These are phyloP conservation scores for Pelmatolapia mariae DNA, from an alignment of 2,113 vertebrate species.

Conservation along the genomic window DNA sequence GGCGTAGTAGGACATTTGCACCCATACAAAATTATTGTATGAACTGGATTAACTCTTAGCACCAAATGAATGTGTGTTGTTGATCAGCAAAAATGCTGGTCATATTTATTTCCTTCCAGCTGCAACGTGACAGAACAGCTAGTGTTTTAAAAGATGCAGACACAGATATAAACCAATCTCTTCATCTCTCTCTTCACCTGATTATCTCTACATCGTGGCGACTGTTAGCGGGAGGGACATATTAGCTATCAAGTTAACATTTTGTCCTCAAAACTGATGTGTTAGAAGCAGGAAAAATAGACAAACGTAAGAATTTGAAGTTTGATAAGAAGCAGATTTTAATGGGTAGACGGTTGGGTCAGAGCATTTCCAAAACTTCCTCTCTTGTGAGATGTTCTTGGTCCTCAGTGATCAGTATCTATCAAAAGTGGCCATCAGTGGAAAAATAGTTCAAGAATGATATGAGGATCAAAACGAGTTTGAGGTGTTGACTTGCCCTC, in stretches of 20 bases:
- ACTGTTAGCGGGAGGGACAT: background rate
- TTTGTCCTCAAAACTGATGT: background rate
- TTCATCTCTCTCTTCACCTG: background rate
- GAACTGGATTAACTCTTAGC: background rate
- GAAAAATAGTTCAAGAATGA: background rate
- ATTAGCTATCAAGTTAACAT: background rate
- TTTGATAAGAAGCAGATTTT: background rate
- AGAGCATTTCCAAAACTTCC: background rate
- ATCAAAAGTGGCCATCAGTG: background rate
- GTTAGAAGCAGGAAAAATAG: background rate
- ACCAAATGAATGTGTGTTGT: background rate
- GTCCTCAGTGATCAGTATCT: background rate
- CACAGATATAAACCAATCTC: background rate
- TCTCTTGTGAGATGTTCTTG: background rate
- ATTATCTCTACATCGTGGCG: background rate
- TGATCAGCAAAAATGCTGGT: background rate
- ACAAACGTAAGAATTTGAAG: background rate
- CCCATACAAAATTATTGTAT: background rate
- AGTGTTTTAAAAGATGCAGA: background rate
- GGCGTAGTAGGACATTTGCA: background rate
- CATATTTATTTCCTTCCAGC: background rate
- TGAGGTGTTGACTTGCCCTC: background rate
- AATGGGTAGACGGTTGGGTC: background rate
- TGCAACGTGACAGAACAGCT: background rate
- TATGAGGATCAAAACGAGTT: background rate